Conservation (phyloP, 2,888 invertebrate species). For the Agrotis segetum region DNA sequence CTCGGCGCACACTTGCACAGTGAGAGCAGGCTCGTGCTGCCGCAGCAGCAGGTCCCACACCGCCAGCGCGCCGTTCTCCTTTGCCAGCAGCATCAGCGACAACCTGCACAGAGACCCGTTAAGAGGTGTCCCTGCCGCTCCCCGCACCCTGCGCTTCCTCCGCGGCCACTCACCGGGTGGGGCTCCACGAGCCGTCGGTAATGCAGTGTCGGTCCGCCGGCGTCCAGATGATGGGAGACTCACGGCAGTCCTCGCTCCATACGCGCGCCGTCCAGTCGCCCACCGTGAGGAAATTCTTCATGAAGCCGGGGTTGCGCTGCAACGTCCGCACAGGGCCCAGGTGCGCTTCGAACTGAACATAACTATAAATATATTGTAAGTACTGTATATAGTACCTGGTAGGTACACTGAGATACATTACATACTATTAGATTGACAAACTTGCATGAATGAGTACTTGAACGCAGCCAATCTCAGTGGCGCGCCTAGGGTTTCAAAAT, state of each 20-base stretch:
- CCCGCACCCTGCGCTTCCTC: conserved; percentile 93
- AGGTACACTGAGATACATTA: background rate
- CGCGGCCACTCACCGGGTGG: conserved; percentile 91
- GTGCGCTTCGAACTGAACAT: conserved; percentile 91
- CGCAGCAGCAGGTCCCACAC: conserved; percentile 97
- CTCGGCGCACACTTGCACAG: conserved; percentile 85
- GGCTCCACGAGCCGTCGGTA: conserved; percentile 96
- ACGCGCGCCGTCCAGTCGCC: conserved; percentile 98
- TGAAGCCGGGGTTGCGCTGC: conserved; percentile 97
- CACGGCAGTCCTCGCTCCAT: conserved; percentile 98
- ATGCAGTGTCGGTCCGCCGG: conserved; percentile 92
- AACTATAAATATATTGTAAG: background rate
- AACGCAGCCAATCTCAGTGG: too few species aligned
- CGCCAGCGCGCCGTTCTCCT: conserved; percentile 94
- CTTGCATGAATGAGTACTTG: background rate
- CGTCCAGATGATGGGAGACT: conserved; percentile 97
- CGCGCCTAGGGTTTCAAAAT: too few species aligned
- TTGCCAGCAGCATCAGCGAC: conserved; percentile 95
- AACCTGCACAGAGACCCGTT: conserved; percentile 86
- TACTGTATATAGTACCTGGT: background rate
- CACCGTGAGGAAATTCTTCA: conserved; percentile 98
- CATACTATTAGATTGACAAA: too few species aligned
- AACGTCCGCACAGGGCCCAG: conserved; percentile 96
- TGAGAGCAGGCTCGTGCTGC: conserved; percentile 94
- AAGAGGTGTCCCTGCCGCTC: conserved; percentile 96